Conservation (phyloP, 2,113 vertebrate genomes). For the Pteronura brasiliensis region DNA sequence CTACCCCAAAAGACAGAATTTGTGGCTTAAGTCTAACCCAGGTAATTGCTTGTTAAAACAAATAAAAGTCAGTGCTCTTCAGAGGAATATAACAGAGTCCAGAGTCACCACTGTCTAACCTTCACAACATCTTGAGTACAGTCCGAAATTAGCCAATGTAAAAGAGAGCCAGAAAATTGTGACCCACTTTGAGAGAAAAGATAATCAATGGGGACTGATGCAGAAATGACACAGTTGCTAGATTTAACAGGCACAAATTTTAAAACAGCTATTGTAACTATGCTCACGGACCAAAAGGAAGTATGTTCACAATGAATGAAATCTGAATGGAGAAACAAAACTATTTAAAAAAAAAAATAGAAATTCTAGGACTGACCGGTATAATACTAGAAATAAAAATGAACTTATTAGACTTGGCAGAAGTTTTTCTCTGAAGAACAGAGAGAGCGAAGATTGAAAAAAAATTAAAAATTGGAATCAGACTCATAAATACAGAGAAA, state of each 20-base stretch:
- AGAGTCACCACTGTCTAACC: neutral
- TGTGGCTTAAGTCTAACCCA: neutral
- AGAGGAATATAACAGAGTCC: neutral
- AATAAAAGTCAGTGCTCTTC: neutral
- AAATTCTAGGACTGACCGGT: neutral
- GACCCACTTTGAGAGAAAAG: neutral
- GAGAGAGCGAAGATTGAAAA: neutral
- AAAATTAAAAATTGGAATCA: neutral
- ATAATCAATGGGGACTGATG: neutral
- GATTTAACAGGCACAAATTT: neutral
- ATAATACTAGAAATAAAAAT: neutral
- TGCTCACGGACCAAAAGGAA: neutral
- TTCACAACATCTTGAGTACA: neutral
- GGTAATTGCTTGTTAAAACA: neutral
- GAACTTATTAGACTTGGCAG: neutral
- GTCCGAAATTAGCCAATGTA: neutral
- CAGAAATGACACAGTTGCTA: neutral
- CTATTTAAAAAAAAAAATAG: neutral
- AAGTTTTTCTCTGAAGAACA: neutral
- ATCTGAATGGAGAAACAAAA: neutral
- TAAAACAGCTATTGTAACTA: neutral
- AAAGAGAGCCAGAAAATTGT: neutral
- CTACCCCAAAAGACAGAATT: neutral
- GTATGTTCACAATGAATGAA: neutral
- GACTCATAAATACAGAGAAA: neutral